Evolutionary conservation across 2,888 invertebrate species (phyloP), one percentile per base, ranked within the genome.

Genomic region (Epirrita christyi): DNA sequence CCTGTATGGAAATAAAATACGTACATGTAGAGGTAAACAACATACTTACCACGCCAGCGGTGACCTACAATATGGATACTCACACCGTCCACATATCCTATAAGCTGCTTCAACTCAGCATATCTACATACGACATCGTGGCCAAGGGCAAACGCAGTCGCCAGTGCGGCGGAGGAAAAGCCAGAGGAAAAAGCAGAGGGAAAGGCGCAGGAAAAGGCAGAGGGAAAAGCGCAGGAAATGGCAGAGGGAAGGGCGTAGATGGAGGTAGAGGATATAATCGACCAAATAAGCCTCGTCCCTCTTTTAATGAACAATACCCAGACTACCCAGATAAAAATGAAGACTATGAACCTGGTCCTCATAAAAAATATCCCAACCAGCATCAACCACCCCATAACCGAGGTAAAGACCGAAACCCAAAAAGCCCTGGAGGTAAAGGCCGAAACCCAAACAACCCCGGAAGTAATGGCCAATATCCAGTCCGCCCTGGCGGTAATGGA

Each of bases 1-100:
- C 40, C n/a, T 49, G 48, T 13, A 49, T 49, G 48, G 48, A 41
- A 8, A 8, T 40, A 11, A 49, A 41, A 10, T 49, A 49, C 11
- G 40, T 49, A 6, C 15, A 11, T 8, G 48, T 49, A 4, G 40
- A 49, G 15, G 40, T 49, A 5, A 0, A n/a, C 10, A 49, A 41
- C 40, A 1, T 10, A 2, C 5, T 32, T 2, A 10, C 29, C 13
- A 40, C 40, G 4, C 48, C 48, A 4, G n/a, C 7, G 8, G 48
- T 49, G 15, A 41, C 48, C 40, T 49, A 14, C 32, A 49, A 49
- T 14, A 40, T 32, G 13, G 10, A 40, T 14, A 41, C 15, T 6
- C 29, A 14, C 4, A 41, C 28, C 3, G 32, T 49, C n/a, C 0
- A 1, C 8, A 49, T 49, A 6, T 11, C n/a, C 7, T 49, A 40